These are phyloP conservation scores for Bombus waltoni DNA, from an alignment of 1,140 invertebrate species.

Conservation along the genomic window DNA sequence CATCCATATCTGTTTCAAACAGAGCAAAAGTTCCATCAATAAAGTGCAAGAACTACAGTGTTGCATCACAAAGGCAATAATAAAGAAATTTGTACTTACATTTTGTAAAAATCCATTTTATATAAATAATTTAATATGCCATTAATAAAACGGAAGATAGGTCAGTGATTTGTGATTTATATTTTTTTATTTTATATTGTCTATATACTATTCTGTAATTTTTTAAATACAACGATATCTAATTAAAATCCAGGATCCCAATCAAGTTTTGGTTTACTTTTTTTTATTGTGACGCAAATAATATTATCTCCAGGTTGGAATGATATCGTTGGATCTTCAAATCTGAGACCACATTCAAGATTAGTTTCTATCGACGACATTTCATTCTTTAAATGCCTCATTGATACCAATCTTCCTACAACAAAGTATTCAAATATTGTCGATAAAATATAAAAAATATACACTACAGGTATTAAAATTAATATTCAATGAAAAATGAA, in stretches of 20 bases:
- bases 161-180: neutral
- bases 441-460: neutral
- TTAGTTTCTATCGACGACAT: conserved; percentile 92
- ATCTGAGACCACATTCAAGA: conserved; percentile 93
- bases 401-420: conserved; percentile 88
- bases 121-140: conserved; percentile 29
- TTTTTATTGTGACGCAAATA: conserved; percentile 88
- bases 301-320: conserved; percentile 91
- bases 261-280: conserved; percentile 85
- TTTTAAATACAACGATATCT: neutral
- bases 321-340: conserved; percentile 86
- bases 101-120: conserved; percentile 49
- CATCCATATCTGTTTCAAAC: neutral
- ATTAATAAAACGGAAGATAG: conserved; percentile 2
- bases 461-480: conserved; percentile 18
- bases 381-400: conserved; percentile 95
- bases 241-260: conserved; percentile 94
- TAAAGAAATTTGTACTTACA: conserved; percentile 55
- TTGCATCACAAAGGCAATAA: conserved; percentile 31
- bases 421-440: conserved; percentile 50
- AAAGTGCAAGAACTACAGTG: conserved; percentile 4
- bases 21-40: neutral
- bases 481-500: neutral
- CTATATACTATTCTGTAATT: neutral
- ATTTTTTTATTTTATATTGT: conserved; percentile 42